Conservation (phyloP, 2,888 invertebrate species). For the Pheosia tremula region DNA sequence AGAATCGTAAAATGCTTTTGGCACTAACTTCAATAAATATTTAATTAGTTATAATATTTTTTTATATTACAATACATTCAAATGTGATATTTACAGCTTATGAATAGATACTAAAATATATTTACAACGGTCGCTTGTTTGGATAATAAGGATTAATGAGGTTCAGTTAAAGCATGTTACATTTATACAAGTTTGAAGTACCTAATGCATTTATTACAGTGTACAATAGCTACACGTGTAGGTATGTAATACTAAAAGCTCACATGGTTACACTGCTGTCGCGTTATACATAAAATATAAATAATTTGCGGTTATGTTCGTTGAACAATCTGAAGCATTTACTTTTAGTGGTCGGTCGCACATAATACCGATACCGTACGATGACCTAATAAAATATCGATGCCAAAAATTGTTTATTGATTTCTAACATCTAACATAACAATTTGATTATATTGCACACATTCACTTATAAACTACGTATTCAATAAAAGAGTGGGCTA, state of each 20-base stretch:
- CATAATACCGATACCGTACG: conserved; percentile 29
- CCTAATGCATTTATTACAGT: conserved; percentile 28
- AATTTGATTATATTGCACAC: conserved; percentile 79
- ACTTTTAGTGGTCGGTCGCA: neutral
- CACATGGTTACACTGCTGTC: conserved; percentile 41
- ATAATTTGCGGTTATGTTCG: neutral
- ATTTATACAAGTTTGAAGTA: conserved; percentile 47
- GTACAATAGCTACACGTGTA: conserved; percentile 66
- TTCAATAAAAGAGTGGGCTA: conserved; percentile 74
- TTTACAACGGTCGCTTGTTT: conserved; percentile 61
- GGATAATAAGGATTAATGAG: conserved; percentile 53
- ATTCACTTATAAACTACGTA: conserved; percentile 71
- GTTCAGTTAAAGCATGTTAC: conserved; percentile 54
- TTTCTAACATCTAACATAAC: conserved; percentile 69
- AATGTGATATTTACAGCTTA: conserved; percentile 79
- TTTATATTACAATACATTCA: conserved; percentile 74
- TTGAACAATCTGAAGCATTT: neutral
- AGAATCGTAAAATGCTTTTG: conserved; percentile 77
- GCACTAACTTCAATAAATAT: conserved; percentile 81
- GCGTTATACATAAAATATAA: conserved; percentile 14
- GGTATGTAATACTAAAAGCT: conserved; percentile 49
- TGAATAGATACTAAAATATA: conserved; percentile 53
- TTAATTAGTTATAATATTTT: conserved; percentile 60
- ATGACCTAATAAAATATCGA: conserved; percentile 49
- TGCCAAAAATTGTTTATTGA: conserved; percentile 53